Percentiles rank a stretch among this genome's conserved stretches.
Evolutionary conservation across 2,113 vertebrate species (phyloP).

Genomic region (Rhinichthys klamathensis): DNA sequence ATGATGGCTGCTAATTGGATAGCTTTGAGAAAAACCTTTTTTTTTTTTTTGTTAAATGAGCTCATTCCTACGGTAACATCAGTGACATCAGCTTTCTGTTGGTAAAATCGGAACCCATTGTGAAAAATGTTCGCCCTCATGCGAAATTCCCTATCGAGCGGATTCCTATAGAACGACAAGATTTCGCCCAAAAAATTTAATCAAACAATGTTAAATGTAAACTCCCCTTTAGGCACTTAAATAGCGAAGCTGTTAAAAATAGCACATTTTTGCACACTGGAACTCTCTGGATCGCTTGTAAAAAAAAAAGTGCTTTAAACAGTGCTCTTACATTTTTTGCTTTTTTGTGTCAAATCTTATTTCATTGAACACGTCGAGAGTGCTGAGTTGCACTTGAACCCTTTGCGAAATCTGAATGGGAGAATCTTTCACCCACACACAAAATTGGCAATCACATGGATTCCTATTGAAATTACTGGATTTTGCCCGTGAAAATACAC

Average conservation of each 20-base stretch:
- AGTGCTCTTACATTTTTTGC: no score
- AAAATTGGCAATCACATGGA: not conserved
- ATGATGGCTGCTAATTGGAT: conserved; percentile 45
- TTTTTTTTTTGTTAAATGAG: not conserved
- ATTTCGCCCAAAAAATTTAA: not conserved
- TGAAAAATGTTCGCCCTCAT: not conserved
- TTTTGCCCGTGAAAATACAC: not conserved
- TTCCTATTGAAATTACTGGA: not conserved
- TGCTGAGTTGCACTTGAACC: not conserved
- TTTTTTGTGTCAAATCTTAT: no score
- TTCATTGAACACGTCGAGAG: not conserved
- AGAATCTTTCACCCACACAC: not conserved
- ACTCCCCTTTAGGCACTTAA: not conserved
- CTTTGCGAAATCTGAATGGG: not conserved
- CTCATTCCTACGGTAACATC: not conserved
- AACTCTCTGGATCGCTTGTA: not conserved
- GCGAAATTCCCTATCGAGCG: not conserved
- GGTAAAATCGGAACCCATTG: no score
- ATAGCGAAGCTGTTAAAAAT: not conserved
- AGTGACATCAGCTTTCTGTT: not conserved
- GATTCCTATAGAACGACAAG: not conserved
- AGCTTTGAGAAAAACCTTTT: not conserved
- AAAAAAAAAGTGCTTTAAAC: not conserved
- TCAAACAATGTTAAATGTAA: not conserved
- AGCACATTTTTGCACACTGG: not conserved